These are phyloP conservation scores for Caloenas nicobarica DNA, from an alignment of 2,113 vertebrate species.

Conservation along the genomic window DNA sequence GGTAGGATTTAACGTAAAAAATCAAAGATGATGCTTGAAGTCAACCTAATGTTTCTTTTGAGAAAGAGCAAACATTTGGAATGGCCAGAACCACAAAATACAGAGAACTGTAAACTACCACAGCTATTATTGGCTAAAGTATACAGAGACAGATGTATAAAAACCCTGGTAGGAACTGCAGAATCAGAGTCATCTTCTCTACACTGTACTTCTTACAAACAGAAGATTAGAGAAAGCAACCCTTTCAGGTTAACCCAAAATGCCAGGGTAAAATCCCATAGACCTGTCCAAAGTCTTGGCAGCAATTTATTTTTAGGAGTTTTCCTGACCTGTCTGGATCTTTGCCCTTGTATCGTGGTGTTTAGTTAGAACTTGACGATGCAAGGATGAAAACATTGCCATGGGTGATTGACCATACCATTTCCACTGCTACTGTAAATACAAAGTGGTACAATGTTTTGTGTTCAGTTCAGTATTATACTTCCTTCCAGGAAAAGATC, in stretches of 20 bases:
- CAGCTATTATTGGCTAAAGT: constrained; percentile 31
- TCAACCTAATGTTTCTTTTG: background rate
- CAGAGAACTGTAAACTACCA: constrained; percentile 14
- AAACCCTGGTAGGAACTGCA: background rate
- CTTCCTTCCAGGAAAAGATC: background rate
- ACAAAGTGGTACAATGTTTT: background rate
- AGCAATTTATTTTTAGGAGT: background rate
- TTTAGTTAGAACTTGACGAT: background rate
- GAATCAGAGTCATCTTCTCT: background rate
- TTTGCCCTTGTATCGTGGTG: background rate
- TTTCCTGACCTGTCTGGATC: background rate
- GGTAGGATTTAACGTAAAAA: background rate
- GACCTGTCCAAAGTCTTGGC: background rate
- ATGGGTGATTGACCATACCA: background rate
- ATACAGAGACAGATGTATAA: background rate
- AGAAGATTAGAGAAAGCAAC: background rate
- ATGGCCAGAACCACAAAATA: background rate
- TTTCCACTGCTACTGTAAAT: background rate
- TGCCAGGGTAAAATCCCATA: background rate
- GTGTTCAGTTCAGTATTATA: background rate
- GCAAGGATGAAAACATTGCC: background rate
- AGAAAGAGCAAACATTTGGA: background rate
- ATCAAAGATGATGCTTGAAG: background rate
- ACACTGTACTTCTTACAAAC: background rate
- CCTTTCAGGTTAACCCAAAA: constrained; percentile 13